Percentiles rank a stretch among this genome's conserved stretches.
These are phyloP conservation scores for Lamellibrachia satsuma DNA, from an alignment of 2,888 invertebrate genomes.

Conservation along the genomic window DNA sequence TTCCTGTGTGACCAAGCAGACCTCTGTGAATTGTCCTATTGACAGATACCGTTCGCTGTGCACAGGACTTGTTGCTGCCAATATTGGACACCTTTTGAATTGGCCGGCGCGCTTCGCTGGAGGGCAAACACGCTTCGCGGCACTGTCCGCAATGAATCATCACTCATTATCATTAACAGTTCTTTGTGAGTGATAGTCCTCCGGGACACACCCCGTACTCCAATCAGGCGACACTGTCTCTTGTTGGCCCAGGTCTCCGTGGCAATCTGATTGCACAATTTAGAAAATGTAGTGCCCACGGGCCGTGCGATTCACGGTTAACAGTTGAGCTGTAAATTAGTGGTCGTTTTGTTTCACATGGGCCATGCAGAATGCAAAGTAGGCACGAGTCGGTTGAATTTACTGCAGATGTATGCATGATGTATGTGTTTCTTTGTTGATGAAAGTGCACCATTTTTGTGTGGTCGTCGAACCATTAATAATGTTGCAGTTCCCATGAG, in stretches of 20 bases:
- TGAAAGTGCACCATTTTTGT: neutral
- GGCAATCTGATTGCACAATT: neutral
- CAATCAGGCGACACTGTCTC: neutral
- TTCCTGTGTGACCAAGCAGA: neutral
- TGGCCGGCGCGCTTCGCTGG: neutral
- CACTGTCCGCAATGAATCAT: neutral
- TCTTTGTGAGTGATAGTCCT: conserved; percentile 4
- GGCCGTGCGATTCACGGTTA: neutral
- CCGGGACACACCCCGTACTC: neutral
- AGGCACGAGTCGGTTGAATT: neutral
- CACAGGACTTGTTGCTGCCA: neutral
- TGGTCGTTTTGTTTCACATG: neutral
- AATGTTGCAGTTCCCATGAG: neutral
- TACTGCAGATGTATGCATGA: neutral
- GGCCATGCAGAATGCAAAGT: neutral
- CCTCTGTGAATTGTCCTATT: neutral
- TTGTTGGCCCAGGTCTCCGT: neutral
- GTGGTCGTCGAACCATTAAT: neutral
- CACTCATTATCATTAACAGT: conserved; percentile 7
- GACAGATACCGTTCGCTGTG: neutral
- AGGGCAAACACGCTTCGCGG: neutral
- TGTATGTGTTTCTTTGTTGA: neutral
- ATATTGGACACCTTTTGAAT: conserved; percentile 17
- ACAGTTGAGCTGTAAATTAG: conserved; percentile 13
- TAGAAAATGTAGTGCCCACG: conserved; percentile 11